Evolutionary conservation across 2,888 invertebrate genomes (phyloP), one percentile per base, ranked within the genome.

Genomic region (Xanthorhoe designata): DNA sequence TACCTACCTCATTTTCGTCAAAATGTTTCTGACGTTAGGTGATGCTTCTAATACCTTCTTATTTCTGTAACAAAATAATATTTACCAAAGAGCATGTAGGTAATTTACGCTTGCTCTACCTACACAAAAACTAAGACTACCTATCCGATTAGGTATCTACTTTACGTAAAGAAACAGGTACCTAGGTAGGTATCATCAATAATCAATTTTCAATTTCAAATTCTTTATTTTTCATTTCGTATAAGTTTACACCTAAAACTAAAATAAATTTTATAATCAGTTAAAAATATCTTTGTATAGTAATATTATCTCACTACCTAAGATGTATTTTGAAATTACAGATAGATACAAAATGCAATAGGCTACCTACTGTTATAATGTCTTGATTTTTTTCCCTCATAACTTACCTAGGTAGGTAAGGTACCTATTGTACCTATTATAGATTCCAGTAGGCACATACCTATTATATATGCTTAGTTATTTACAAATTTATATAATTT

Each of bases 231-330:
- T 72, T 72, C 72, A 73, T 75, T 79, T 77, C 73, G 73, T 76
- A 78, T 75, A 72, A 79, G 70, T 72, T 79, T 80, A 80, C 73
- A 75, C 73, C 79, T 83, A 80, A 73, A 78, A 75, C 78, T 79
- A 80, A 78, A 77, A 73, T 62, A 61, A 50, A 61, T 50, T 61
- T 58, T 29, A 60, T 62, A 49, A 52, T 62, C 58, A 59, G 59
- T 68, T 69, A 65, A 63, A 64, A 64, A 54, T 64, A 57, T 50
- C 19, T 51, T 56, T 67, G 19, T 66, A 50, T 56, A 61, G 24
- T 66, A 57, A 61, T 56, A 52, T 51, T 64, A 68, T 61, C 45
- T 64, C 49, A 68, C 49, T n/a, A n/a, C n/a, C n/a, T 64, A 61
- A 38, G 13, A 45, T 47, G 13, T 54, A 50, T 52, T 63, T 57